Conservation (phyloP, 2,888 invertebrate genomes). For the Sesia apiformis region DNA sequence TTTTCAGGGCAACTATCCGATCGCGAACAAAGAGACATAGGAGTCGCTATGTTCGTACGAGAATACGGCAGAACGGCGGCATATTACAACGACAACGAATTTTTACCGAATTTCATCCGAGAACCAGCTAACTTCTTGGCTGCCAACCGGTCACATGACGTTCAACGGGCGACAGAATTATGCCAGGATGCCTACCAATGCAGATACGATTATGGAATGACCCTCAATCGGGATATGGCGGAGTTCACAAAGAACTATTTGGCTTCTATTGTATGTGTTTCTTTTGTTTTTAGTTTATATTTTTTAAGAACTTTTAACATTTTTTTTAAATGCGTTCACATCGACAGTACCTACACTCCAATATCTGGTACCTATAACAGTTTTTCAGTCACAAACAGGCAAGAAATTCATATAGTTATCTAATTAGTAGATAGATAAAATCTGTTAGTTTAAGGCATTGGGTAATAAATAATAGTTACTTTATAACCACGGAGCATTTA, state of each 20-base stretch:
- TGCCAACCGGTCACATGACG: conserved; percentile 79
- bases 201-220: conserved; percentile 90
- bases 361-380: too few species aligned
- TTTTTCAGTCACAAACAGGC: too few species aligned
- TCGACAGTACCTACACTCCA: too few species aligned
- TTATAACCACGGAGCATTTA: too few species aligned
- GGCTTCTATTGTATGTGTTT: conserved; percentile 69
- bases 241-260: conserved; percentile 90
- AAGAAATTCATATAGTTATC: too few species aligned
- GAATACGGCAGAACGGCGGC: conserved; percentile 88
- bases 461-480: too few species aligned
- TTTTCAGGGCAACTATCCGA: conserved; percentile 85
- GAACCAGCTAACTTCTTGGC: conserved; percentile 84
- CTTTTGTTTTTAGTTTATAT: too few species aligned
- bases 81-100: conserved; percentile 85
- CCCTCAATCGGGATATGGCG: conserved; percentile 88
- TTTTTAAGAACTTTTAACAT: too few species aligned
- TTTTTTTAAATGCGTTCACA: too few species aligned
- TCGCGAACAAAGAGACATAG: conserved; percentile 81
- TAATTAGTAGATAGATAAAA: too few species aligned
- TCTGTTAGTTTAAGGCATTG: too few species aligned
- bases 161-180: conserved; percentile 77
- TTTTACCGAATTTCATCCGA: conserved; percentile 82
- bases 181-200: conserved; percentile 91
- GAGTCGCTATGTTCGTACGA: conserved; percentile 83